Evolutionary conservation across 2,113 vertebrate species (phyloP).

Genomic region (Thymallus thymallus): DNA sequence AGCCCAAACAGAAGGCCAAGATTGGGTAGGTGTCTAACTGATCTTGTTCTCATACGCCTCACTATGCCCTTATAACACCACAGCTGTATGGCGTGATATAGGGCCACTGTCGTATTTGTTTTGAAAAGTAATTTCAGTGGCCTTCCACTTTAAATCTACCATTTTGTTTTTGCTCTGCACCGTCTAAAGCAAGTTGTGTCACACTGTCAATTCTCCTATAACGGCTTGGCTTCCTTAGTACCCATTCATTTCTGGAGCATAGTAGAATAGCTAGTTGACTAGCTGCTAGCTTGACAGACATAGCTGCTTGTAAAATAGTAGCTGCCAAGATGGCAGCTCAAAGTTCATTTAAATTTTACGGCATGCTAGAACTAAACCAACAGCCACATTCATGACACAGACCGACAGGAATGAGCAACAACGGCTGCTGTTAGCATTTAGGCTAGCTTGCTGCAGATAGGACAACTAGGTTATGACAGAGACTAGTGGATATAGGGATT

Average conservation of each 20-base stretch:
- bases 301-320: conserved; percentile 8
- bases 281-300: conserved; percentile 16
- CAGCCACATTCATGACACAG: conserved; percentile 28
- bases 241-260: neutral
- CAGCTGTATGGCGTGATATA: too few relatives aligned
- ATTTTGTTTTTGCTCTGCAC: neutral
- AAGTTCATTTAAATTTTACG: conserved; percentile 71
- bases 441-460: neutral
- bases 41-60: conserved; percentile 2
- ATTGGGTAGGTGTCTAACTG: conserved; percentile 81
- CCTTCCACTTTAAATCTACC: neutral
- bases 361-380: conserved; percentile 57
- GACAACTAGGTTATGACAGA: conserved; percentile 19
- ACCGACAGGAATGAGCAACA: conserved; percentile 54
- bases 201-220: neutral
- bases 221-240: neutral
- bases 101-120: too few relatives aligned
- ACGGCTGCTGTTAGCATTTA: conserved; percentile 59
- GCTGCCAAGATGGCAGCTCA: conserved; percentile 60
- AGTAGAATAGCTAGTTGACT: neutral
- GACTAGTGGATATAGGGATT: conserved; percentile 49
- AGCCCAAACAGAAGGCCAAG: conserved; percentile 92
- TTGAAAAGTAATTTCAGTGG: too few relatives aligned
- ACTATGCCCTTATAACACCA: neutral
- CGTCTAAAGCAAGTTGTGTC: too few relatives aligned